Evolutionary conservation across 1,140 invertebrate species (phyloP).

Genomic region (Lysiphlebus fabarum): DNA sequence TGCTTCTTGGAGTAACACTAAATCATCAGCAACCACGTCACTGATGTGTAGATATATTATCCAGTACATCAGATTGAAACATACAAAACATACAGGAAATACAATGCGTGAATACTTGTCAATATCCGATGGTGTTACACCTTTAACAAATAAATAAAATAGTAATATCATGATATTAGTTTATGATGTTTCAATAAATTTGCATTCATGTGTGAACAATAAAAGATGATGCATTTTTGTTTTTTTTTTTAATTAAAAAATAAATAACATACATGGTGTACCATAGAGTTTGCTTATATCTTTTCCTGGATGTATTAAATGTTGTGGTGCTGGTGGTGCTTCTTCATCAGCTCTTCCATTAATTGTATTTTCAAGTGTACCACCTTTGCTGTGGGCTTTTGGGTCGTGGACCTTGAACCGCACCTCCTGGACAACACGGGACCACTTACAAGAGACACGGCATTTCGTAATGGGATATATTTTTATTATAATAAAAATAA

Average conservation of each 20-base stretch:
- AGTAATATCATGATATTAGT: slow-evolving; percentile 16
- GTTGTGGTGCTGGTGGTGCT: slow-evolving; percentile 68
- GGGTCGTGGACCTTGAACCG: slow-evolving; percentile 91
- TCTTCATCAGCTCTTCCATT: slow-evolving; percentile 74
- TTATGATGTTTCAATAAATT: background rate
- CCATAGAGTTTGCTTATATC: slow-evolving; percentile 83
- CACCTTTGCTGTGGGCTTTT: slow-evolving; percentile 86
- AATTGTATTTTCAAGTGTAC: slow-evolving; percentile 84
- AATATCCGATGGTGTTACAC: slow-evolving; percentile 91
- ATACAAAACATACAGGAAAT: slow-evolving; percentile 94
- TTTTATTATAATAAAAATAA: slow-evolving; percentile 32
- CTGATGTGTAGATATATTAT: slow-evolving; percentile 95
- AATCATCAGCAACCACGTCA: slow-evolving; percentile 88
- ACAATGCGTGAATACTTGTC: slow-evolving; percentile 95
- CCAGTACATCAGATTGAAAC: slow-evolving; percentile 98
- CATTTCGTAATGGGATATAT: slow-evolving; percentile 45
- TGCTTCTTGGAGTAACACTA: slow-evolving; percentile 80
- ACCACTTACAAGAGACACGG: slow-evolving; percentile 69
- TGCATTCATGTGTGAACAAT: background rate
- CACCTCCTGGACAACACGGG: slow-evolving; percentile 83
- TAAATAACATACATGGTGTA: slow-evolving; percentile 36
- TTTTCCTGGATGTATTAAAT: slow-evolving; percentile 76
- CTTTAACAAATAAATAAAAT: slow-evolving; percentile 41
- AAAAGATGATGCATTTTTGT: no score
- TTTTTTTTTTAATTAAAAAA: no score